Evolutionary conservation across 1,140 invertebrate species (phyloP), one percentile per base, ranked within the genome.

Genomic region (Dermatophagoides farinae): DNA sequence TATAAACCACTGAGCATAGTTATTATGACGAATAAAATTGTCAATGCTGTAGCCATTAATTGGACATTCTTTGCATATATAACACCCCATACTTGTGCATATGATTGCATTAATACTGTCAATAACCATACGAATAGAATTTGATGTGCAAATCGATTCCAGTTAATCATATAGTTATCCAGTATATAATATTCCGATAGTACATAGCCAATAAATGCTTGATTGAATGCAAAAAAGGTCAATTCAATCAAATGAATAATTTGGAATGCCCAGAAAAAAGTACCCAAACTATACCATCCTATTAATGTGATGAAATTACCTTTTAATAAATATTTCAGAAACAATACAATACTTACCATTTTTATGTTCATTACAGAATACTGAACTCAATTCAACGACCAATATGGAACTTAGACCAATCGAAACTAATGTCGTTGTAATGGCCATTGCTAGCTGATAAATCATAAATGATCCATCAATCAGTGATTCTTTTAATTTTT

Each of bases 241-340:
- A 55, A 12, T 55, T 55, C 38, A 18, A 55, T 23, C 6, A 55
- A 11, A 40, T 11, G 12, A 11, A 38, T 25, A 20, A 55, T 4
- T 14, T 44, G 14, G 12, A 23, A n/a, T 1, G 53, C 14, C 38
- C 14, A 55, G 16, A n/a, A 55, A 23, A 38, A 55, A 2, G 25
- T 31, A 39, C 53, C 53, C 22, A 55, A 40, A 23, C 53, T 55
- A 23, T 55, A 55, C 53, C 53, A 55, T n/a, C 23, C 47, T 50
- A 25, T 5, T 12, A 50, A 50, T 50, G 47, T 5, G 11, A 50
- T 50, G 22, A 50, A 50, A 8, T 12, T n/a, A n/a, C n/a, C 14
- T 8, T 22, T 22, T 10, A 18, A 16, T 43, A 43, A 50, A 50
- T 50, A 12, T 20, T 18, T 22, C 20, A 20, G 4, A 20, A 50